Conservation (phyloP, 2,888 invertebrate species). For the Salpingus planirostris region DNA sequence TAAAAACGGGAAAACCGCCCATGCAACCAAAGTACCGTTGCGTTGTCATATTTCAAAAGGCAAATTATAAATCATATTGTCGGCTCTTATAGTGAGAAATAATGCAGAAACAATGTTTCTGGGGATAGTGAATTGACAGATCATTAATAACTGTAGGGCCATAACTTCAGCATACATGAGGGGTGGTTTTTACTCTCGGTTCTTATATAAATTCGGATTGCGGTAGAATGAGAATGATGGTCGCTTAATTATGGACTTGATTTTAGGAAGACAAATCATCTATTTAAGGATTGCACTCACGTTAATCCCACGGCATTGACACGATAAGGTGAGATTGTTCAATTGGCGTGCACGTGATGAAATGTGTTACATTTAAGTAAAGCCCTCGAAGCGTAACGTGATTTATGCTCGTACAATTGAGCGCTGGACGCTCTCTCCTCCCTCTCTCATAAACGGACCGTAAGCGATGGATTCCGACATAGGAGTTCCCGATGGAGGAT, state of each 20-base stretch:
- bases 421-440: too few relatives aligned
- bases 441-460: too few relatives aligned
- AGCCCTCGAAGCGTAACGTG: conserved; percentile 6
- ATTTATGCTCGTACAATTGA: conserved; percentile 12
- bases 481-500: conserved; percentile 71
- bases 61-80: conserved; percentile 33
- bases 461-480: too few relatives aligned
- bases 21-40: too few relatives aligned
- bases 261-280: too few relatives aligned
- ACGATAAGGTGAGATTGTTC: conserved; percentile 11
- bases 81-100: conserved; percentile 29
- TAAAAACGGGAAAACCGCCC: too few relatives aligned
- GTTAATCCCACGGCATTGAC: too few relatives aligned
- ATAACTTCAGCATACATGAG: conserved; percentile 16
- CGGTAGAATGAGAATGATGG: too few relatives aligned
- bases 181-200: conserved; percentile 11
- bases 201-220: conserved; percentile 9
- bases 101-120: conserved; percentile 35
- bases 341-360: conserved; percentile 11
- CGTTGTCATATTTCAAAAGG: conserved; percentile 17
- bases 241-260: neutral
- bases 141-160: conserved; percentile 29
- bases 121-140: conserved; percentile 30
- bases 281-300: too few relatives aligned
- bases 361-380: too few relatives aligned